A percentile compares a stretch with the other conserved stretches of the same genome.
Conservation (phyloP, 1,140 invertebrate species). For the Solenopsis invicta region DNA sequence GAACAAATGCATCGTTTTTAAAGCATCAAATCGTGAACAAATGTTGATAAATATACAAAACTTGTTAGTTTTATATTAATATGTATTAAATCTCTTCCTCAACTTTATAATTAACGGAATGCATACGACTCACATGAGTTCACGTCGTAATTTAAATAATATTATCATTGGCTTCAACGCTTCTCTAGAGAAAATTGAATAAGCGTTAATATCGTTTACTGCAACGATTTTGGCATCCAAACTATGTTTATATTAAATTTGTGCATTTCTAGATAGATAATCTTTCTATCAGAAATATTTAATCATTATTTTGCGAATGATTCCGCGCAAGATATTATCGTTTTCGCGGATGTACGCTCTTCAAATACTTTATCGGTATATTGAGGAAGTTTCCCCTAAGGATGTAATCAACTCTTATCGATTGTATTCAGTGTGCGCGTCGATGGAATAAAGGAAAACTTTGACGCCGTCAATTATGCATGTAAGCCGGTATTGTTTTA, state of each 20-base stretch:
- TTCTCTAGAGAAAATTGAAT: not conserved
- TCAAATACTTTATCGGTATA: constrained; percentile 66
- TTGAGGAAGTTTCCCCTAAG: constrained; percentile 68
- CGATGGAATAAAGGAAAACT: constrained; percentile 73
- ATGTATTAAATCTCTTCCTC: not conserved
- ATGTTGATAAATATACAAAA: not conserved
- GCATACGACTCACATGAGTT: not conserved
- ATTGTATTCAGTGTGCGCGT: constrained; percentile 41
- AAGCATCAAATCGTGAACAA: not conserved
- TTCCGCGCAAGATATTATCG: constrained; percentile 9
- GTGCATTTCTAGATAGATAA: not conserved
- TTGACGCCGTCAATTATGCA: constrained; percentile 70
- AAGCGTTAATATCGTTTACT: not conserved
- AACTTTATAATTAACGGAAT: not conserved
- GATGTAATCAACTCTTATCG: constrained; percentile 70
- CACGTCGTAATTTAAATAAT: not conserved
- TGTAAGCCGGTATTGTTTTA: constrained; percentile 61
- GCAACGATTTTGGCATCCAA: not conserved
- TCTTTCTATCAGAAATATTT: constrained; percentile 39
- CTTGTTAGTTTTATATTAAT: not conserved
- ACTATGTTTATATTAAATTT: constrained; percentile 38
- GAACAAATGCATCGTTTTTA: not conserved
- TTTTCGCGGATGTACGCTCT: constrained; percentile 37
- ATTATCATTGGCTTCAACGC: not conserved
- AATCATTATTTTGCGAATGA: constrained; percentile 35